phyloP scores from a whole-genome alignment of 2,113 vertebrate genomes.

The Dasyornis broadbenti region DNA sequence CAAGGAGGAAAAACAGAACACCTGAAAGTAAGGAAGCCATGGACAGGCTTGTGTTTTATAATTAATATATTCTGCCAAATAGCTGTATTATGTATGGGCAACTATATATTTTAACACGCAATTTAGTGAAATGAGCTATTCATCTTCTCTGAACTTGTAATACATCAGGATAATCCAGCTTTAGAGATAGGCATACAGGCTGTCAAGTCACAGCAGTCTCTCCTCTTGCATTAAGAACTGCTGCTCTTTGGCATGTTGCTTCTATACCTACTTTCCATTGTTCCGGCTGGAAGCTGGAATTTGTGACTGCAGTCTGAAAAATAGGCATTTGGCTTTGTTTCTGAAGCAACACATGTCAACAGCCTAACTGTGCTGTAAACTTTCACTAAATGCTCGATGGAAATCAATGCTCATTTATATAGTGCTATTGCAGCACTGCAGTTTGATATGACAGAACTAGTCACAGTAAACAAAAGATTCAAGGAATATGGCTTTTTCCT shows the following conservation, averaged over 20 bases:
- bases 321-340: neutral
- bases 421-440: neutral
- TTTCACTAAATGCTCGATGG: neutral
- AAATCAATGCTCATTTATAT: neutral
- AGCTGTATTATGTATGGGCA: neutral
- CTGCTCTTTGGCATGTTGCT: neutral
- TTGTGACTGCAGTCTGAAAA: neutral
- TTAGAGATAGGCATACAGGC: neutral
- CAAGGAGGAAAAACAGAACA: neutral
- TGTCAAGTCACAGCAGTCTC: neutral
- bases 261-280: neutral
- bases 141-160: neutral
- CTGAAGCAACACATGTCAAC: neutral
- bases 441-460: neutral
- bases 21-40: neutral
- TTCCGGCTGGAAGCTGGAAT: neutral
- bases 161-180: neutral
- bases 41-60: neutral
- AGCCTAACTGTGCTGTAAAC: neutral
- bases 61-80: constrained; percentile 1
- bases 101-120: neutral
- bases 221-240: neutral
- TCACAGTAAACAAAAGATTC: neutral
- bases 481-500: neutral
- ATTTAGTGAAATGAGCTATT: neutral